phyloP scores from a whole-genome alignment of 2,888 invertebrate species.

The Stenurella melanura region DNA sequence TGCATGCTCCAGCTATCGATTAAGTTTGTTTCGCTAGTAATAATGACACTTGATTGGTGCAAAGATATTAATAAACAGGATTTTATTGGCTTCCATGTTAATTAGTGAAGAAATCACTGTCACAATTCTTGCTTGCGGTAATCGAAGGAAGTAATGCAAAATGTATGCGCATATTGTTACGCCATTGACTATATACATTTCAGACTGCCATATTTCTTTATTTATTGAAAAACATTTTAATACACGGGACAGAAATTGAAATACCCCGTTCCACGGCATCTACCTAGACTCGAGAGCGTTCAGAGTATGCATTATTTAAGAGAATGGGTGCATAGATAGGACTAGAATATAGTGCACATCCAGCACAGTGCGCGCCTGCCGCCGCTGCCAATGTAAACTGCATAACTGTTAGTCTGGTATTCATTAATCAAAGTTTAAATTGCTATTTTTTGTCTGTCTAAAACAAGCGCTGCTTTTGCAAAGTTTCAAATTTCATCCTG shows the following conservation, averaged over 20 bases:
- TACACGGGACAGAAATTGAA: not conserved
- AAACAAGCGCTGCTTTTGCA: conserved; percentile 60
- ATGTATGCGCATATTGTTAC: too few relatives aligned
- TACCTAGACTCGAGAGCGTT: not conserved
- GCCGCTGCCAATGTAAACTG: conserved; percentile 56
- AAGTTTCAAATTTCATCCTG: conserved; percentile 65
- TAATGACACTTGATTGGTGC: too few relatives aligned
- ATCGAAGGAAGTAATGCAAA: too few relatives aligned
- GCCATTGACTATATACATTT: not conserved
- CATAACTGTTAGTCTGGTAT: conserved; percentile 65
- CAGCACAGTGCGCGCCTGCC: conserved; percentile 5
- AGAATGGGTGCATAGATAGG: not conserved
- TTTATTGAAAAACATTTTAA: not conserved
- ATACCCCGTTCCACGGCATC: not conserved
- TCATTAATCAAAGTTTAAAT: conserved; percentile 68
- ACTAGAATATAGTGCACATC: conserved; percentile 19
- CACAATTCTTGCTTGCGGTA: too few relatives aligned
- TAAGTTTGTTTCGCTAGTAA: too few relatives aligned
- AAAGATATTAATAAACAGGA: too few relatives aligned
- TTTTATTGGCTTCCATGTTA: too few relatives aligned
- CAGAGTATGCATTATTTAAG: not conserved
- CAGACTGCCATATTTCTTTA: not conserved
- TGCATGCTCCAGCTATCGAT: too few relatives aligned
- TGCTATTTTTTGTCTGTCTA: conserved; percentile 63
- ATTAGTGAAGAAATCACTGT: too few relatives aligned